Percentiles rank a stretch among this genome's conserved stretches.
phyloP scores from a whole-genome alignment of 2,113 vertebrate genomes.

The Plecturocebus donacophilus region DNA sequence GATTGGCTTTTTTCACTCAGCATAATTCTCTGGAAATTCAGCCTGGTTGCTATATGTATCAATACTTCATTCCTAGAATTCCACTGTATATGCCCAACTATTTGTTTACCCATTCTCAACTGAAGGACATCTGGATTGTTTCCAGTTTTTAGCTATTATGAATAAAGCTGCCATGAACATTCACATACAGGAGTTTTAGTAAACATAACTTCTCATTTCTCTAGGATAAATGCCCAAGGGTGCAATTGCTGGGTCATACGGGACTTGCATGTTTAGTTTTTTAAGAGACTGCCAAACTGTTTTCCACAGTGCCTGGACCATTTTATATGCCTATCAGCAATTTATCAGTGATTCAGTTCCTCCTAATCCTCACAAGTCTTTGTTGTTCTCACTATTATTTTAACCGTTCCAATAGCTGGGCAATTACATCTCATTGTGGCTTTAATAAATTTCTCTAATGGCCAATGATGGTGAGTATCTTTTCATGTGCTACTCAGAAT shows the following conservation, averaged over 20 bases:
- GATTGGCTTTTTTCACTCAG: not conserved
- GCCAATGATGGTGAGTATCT: not conserved
- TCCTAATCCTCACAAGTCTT: not conserved
- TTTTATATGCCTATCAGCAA: not conserved
- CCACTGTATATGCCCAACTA: not conserved
- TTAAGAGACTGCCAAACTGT: not conserved
- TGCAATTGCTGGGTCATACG: not conserved
- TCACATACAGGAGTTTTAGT: not conserved
- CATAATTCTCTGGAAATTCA: not conserved
- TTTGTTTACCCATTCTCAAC: not conserved
- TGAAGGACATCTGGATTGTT: not conserved
- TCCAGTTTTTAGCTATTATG: not conserved
- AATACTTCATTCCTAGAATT: not conserved
- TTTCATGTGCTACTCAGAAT: not conserved
- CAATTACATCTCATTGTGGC: not conserved
- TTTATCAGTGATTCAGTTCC: not conserved
- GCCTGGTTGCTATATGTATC: not conserved
- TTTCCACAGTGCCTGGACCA: not conserved
- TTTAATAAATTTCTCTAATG: not conserved
- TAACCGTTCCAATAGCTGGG: not conserved
- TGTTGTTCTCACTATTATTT: not conserved
- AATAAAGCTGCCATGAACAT: not conserved
- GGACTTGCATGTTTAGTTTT: not conserved
- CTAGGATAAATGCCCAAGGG: not conserved
- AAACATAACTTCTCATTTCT: not conserved